These are phyloP conservation scores for Mystacides longicornis DNA, from an alignment of 2,888 invertebrate species.

Conservation along the genomic window DNA sequence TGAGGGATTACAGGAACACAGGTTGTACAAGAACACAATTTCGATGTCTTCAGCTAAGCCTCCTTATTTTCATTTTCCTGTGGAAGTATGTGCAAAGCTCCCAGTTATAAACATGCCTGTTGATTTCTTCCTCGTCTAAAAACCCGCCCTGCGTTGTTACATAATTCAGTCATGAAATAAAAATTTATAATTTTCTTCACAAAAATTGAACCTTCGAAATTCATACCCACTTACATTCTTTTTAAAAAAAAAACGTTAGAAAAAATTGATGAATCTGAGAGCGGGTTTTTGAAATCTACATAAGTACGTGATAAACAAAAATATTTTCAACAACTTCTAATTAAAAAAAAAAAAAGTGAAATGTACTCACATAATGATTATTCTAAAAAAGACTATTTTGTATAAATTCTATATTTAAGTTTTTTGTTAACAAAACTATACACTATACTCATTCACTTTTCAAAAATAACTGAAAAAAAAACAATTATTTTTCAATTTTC, in stretches of 20 bases:
- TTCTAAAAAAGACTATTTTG: slow-evolving; percentile 2
- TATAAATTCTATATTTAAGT: slow-evolving; percentile 1
- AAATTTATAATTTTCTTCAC: no score
- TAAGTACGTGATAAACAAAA: background rate
- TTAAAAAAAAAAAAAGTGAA: background rate
- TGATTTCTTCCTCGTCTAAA: no score
- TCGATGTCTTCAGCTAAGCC: background rate
- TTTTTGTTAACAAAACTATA: background rate
- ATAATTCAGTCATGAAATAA: no score
- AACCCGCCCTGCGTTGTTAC: no score
- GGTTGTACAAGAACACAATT: background rate
- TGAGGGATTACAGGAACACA: slow-evolving; percentile 22
- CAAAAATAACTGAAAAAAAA: no score
- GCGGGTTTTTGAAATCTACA: background rate
- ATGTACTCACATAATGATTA: no score
- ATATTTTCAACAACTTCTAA: slow-evolving; percentile 1
- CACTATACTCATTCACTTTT: background rate
- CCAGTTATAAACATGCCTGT: background rate
- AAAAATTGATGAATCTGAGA: background rate
- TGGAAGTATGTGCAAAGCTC: background rate
- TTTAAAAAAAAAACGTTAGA: background rate
- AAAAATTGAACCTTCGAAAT: no score
- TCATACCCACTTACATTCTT: background rate
- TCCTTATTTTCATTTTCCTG: background rate
- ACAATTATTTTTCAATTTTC: no score